Evolutionary conservation across 2,113 vertebrate species (phyloP).

Genomic region (Paedocypris sp.): DNA sequence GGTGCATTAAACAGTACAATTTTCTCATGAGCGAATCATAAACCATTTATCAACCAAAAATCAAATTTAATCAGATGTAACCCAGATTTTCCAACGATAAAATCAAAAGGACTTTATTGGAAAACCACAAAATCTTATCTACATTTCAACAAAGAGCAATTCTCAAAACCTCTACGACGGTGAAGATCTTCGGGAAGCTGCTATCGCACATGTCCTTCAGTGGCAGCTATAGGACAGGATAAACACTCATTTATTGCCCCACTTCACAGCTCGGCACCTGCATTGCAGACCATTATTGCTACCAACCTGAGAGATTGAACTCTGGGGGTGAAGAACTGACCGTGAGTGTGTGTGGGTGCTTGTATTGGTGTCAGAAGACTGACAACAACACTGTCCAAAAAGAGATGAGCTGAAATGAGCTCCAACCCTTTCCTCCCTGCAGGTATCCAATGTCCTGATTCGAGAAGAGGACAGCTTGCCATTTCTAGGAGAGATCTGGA

Average conservation of each 20-base stretch:
- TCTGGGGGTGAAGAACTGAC: slow-evolving; percentile 6
- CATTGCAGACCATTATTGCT: slow-evolving; percentile 2
- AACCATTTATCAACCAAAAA: no score
- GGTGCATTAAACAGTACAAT: no score
- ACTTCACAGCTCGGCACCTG: not conserved
- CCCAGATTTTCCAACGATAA: no score
- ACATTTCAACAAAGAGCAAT: no score
- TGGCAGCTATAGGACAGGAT: not conserved
- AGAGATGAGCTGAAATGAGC: slow-evolving; percentile 7
- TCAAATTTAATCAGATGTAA: no score
- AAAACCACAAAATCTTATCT: no score
- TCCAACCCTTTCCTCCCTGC: slow-evolving; percentile 4
- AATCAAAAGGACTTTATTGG: no score
- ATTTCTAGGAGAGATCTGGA: not conserved
- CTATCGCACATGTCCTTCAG: slow-evolving; percentile 3
- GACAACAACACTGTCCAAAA: not conserved
- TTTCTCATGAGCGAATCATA: no score
- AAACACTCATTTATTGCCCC: slow-evolving; percentile 19
- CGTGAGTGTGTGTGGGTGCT: not conserved
- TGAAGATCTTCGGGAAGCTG: not conserved
- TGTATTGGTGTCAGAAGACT: slow-evolving; percentile 1
- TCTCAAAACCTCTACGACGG: no score
- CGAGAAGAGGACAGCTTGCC: not conserved
- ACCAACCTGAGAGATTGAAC: slow-evolving; percentile 4
- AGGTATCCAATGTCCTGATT: slow-evolving; percentile 11